Evolutionary conservation across 1,140 invertebrate species (phyloP).

Genomic region (Pseudomyrmex dendroicus): DNA sequence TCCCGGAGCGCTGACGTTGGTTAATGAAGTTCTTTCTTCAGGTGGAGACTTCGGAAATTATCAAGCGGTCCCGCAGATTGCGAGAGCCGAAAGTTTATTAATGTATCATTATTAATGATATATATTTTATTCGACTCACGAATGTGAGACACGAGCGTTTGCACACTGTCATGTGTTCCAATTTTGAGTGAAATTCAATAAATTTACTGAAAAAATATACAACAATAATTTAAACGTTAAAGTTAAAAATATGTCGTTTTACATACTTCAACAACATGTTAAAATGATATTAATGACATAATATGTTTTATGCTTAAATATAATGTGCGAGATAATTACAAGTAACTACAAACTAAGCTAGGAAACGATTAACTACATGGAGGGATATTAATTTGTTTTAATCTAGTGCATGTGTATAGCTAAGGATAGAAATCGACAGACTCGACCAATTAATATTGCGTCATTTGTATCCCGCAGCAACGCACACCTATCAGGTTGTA

Average conservation of each 20-base stretch:
- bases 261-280: no score
- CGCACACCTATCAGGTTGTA: constrained; percentile 8
- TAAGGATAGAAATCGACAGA: constrained; percentile 41
- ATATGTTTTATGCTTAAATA: neutral
- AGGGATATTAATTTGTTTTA: constrained; percentile 40
- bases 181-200: neutral
- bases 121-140: neutral
- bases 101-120: neutral
- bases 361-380: constrained; percentile 16
- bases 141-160: neutral
- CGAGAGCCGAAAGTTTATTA: neutral
- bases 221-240: neutral
- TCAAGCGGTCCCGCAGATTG: neutral
- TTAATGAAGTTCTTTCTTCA: constrained; percentile 32
- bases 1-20: constrained; percentile 11
- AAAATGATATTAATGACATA: no score
- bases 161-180: neutral
- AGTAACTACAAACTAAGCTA: neutral
- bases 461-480: constrained; percentile 61
- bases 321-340: neutral
- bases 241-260: no score
- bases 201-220: neutral
- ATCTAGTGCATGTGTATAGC: constrained; percentile 19
- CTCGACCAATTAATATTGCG: constrained; percentile 77
- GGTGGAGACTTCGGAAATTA: neutral